Base-by-base conservation (phyloP, 2,797 vertebrate species). In the Oreortyx pictus region DNA sequence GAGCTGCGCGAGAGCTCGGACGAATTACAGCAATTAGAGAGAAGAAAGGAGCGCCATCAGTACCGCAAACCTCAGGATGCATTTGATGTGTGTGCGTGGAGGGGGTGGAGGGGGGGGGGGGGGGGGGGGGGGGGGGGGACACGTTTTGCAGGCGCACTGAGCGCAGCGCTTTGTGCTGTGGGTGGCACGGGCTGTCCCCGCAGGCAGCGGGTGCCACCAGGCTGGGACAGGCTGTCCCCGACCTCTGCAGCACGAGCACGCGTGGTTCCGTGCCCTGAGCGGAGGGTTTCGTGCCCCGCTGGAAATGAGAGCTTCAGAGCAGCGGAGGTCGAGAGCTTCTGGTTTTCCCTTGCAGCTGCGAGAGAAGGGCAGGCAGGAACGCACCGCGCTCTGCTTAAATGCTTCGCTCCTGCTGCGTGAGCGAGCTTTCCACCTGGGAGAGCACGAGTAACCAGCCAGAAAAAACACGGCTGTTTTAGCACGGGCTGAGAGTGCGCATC, bases 151-250 rank as follows among this genome's bases (percentile, higher is more conserved):
- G 87, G 4, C 20, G 1, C 61, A 5, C 67, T 19, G 70, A 50
- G n/a, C 66, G 31, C 31, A 68, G 23, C 0, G 1, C 86, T 57
- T 9, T 9, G 47, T 87, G 75, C 83, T 66, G 85, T 80, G 61
- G 0, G 35, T 50, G 85, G 91, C 62, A 93, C 93, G 77, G 44
- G 66, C 78, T 93, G 94, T 92, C 84, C 92, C 83, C 43, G 54
- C 79, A 4, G 66, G 47, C 66, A 35, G 46, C 12, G 35, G 18
- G 43, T 86, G 94, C 43, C 82, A 77, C 86, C 89, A 35, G 78
- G 75, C 85, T 37, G 87, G 91, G 88, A 91, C 91, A 93, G 89
- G 31, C 74, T 90, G 94, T 95, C 91, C 95, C 90, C 88, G 23
- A 54, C 75, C 25, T 6, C 64, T 5, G 77, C 77, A 41, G 86